phyloP scores from a whole-genome alignment of 2,888 invertebrate genomes.

The Alviniconcha strummeri region DNA sequence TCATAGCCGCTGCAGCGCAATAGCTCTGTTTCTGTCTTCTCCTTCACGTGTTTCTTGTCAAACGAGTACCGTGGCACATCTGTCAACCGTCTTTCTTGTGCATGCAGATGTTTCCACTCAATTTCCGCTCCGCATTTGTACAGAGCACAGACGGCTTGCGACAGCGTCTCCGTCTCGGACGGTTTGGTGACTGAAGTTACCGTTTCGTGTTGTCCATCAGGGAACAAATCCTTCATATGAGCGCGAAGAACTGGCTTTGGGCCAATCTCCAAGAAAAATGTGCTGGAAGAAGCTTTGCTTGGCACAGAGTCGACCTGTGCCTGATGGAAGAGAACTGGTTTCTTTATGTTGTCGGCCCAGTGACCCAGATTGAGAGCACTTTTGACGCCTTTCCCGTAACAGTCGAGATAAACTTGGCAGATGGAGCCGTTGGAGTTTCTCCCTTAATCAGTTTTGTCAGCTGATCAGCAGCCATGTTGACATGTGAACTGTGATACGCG shows the following conservation, averaged over 20 bases:
- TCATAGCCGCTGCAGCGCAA: slow-evolving; percentile 30
- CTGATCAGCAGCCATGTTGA: slow-evolving; percentile 21
- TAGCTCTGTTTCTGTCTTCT: slow-evolving; percentile 23
- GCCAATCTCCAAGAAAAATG: slow-evolving; percentile 52
- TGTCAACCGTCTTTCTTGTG: too few relatives aligned
- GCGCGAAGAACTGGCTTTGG: slow-evolving; percentile 51
- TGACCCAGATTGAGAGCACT: slow-evolving; percentile 24
- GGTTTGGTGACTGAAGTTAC: slow-evolving; percentile 42
- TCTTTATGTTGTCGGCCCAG: slow-evolving; percentile 39
- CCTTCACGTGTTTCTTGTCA: neutral
- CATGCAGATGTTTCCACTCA: too few relatives aligned
- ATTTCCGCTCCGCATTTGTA: slow-evolving; percentile 42
- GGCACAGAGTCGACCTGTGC: slow-evolving; percentile 15
- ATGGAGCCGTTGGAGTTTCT: neutral
- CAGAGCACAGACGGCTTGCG: too few relatives aligned
- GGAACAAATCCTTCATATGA: slow-evolving; percentile 42
- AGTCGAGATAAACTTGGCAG: slow-evolving; percentile 28
- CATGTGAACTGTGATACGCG: too few relatives aligned
- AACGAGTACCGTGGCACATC: too few relatives aligned
- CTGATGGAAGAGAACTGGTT: slow-evolving; percentile 34
- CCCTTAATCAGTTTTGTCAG: slow-evolving; percentile 13
- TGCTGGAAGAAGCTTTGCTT: slow-evolving; percentile 19
- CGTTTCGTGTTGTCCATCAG: slow-evolving; percentile 28
- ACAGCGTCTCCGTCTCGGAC: slow-evolving; percentile 36
- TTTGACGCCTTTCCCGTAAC: slow-evolving; percentile 31